phyloP scores from a whole-genome alignment of 2,797 vertebrate genomes.

The Lepus oiostolus region DNA sequence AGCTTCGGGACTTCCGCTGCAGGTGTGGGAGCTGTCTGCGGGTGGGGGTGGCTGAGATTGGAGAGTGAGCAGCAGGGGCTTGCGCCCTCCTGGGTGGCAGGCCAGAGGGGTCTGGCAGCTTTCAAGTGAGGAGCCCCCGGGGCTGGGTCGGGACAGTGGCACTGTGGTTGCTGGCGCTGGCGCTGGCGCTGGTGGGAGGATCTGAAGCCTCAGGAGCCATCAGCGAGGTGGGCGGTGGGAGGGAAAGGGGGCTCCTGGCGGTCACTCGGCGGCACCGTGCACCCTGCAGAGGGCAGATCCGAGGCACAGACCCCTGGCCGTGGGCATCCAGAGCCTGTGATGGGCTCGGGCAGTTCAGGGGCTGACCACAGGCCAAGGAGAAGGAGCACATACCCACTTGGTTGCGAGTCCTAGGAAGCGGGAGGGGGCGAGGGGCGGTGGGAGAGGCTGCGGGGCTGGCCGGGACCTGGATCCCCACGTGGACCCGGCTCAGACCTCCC shows the following conservation, averaged over 20 bases:
- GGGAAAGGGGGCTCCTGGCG: neutral
- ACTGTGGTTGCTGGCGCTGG: too few species aligned
- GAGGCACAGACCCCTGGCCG: neutral
- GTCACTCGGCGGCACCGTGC: neutral
- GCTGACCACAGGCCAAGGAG: neutral
- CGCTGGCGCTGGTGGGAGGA: too few species aligned
- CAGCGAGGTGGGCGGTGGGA: too few species aligned
- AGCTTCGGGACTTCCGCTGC: neutral
- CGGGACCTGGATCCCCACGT: neutral
- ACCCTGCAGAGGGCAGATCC: neutral
- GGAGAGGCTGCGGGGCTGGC: neutral
- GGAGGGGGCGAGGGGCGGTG: neutral
- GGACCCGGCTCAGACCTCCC: too few species aligned
- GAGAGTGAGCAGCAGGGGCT: neutral
- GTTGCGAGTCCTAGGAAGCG: neutral
- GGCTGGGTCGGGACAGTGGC: neutral
- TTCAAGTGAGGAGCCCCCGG: neutral
- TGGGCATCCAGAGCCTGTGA: neutral
- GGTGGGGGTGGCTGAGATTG: rapidly evolving
- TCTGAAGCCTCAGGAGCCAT: neutral
- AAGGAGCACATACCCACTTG: neutral
- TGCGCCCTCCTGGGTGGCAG: neutral
- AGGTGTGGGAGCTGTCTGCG: neutral
- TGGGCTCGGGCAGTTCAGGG: neutral
- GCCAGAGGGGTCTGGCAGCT: neutral